These are phyloP conservation scores for Trachemys scripta DNA, from an alignment of 2,113 vertebrate genomes.

Conservation along the genomic window DNA sequence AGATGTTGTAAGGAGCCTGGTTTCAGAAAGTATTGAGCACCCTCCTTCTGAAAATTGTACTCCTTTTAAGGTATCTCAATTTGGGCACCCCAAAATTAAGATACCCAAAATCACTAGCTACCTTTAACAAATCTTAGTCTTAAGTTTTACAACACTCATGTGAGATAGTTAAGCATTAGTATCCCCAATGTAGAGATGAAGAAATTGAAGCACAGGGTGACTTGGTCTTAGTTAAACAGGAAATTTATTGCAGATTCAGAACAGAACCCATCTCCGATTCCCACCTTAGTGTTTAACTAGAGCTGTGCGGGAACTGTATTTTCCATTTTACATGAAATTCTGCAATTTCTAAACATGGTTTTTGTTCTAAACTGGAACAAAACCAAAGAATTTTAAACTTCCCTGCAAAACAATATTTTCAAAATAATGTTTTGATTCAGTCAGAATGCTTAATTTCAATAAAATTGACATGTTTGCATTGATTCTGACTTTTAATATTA, in stretches of 20 bases:
- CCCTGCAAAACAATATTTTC: background rate
- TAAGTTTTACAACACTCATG: background rate
- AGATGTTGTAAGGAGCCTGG: background rate
- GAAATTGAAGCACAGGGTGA: background rate
- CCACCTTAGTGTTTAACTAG: background rate
- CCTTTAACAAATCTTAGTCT: background rate
- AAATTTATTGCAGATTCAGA: background rate
- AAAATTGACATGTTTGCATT: background rate
- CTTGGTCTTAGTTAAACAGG: background rate
- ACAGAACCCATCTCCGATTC: background rate
- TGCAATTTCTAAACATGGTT: background rate
- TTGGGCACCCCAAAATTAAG: background rate
- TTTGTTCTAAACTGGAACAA: background rate
- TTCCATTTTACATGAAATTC: background rate
- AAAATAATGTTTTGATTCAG: background rate
- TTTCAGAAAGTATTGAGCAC: background rate
- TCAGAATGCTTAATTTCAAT: background rate
- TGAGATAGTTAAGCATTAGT: background rate
- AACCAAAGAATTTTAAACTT: background rate
- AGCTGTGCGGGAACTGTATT: background rate
- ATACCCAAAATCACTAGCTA: background rate
- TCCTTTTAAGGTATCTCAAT: background rate
- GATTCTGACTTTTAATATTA: background rate
- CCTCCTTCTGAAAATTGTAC: background rate
- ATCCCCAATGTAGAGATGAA: background rate